Base-by-base conservation (phyloP, 2,797 vertebrate species). In the Sebastes steindachneri region DNA sequence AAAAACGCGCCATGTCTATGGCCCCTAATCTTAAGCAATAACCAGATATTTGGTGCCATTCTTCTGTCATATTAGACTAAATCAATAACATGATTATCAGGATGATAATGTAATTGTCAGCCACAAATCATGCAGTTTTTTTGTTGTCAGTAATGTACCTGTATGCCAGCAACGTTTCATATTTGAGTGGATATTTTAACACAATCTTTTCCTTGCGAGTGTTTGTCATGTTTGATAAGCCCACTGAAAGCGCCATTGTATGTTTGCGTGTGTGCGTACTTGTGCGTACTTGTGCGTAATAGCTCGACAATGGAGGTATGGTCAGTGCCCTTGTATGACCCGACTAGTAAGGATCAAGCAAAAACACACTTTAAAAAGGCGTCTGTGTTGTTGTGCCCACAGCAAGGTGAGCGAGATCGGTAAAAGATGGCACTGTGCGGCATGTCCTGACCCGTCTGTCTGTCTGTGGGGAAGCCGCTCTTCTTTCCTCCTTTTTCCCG, bases 381-480 rank as follows among this genome's bases (percentile, higher is more conserved):
- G 8, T 33, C 17, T 3, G 14, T 63, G 11, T 81, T 68, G 68
- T 64, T 31, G 37, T 82, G 65, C 70, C 62, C 53, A 37, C 68
- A 68, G 60, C 21, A 63, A 33, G 51, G 57, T 78, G 79, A 80
- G 55, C 23, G 5, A 73, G 57, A 54, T 73, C 51, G 58, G 69
- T 72, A 26, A 60, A 70, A 79, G 62, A 79, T 75, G 74, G 55
- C 57, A 53, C 29, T 10, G 66, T 66, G 37, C 12, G 7, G n/a
- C 87, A 3, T 75, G 69, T 83, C 55, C 66, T 79, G 79, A 88
- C 72, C 75, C 48, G 76, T 69, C 33, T 62, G 29, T 79, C 70
- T 69, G 29, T 79, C 70, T 69, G 58, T 17, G 12, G 33, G 68
- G 48, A 84, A 81, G 73, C 59, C 2, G 4, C 51, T 79, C 53